Base-by-base conservation (phyloP, 92 coral and sea anemone genomes). In the Parazoanthus atlanticus region DNA sequence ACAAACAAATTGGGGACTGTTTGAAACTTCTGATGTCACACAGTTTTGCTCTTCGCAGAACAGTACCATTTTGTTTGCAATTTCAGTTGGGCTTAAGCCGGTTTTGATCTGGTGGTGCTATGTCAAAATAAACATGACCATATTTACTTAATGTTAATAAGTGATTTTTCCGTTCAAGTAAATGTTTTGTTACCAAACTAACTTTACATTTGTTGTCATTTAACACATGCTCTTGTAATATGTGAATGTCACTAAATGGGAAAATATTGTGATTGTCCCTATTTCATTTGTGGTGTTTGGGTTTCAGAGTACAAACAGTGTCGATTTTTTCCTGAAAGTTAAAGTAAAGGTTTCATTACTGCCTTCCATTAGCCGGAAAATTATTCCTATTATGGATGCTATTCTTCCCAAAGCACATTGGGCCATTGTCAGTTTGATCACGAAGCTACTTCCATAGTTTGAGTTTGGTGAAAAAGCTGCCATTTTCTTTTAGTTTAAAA, bases 401-500 rank as follows among this genome's bases (percentile, higher is more conserved):
- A 75, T 19, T 64, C 56, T 58, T 9, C 94, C 90, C 85, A 73
- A 71, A 0, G 90, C 70, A 74, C 89, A 91, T 86, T 33, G 80
- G 90, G 1, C 94, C 92, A 85, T 86, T 66, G 4, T n/a, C 54
- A 16, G 94, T 92, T n/a, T 89, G 33, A 47, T 92, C 94, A 1
- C 88, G 23, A 10, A 92, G 86, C 94, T 92, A 92, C 52, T 82
- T 80, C 92, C 92, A 92, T 10, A 92, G 90, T 36, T 12, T 80
- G 69, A 85, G 16, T 61, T 92, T 92, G 29, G 92, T 92, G 16
- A 47, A 70, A n/a, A 92, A 86, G 4, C 89, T 66, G 13, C 89
- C 89, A 13, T 79, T 23, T 79, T 91, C 88, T 25, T 90, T 75
- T 65, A 91, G 43, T 23, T 29, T 25, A 38, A 91, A 91, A 56